Conservation (phyloP, 2,113 vertebrate genomes). For the Antechinus stuartii region DNA sequence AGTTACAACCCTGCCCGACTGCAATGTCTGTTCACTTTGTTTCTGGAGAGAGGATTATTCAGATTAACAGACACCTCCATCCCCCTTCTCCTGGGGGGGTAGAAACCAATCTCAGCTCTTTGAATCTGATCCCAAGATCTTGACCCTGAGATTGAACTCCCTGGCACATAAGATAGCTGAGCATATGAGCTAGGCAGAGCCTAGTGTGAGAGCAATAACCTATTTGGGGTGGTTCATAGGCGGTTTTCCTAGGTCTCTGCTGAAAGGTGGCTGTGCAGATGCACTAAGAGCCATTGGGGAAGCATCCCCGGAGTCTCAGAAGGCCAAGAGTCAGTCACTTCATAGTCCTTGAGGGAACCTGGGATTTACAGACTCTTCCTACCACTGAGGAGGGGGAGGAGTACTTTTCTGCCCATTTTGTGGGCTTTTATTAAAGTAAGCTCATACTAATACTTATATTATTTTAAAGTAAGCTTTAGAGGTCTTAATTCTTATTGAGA, state of each 20-base stretch:
- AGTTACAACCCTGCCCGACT: background rate
- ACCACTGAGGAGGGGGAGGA: too few relatives aligned
- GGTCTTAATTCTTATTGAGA: background rate
- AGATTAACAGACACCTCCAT: background rate
- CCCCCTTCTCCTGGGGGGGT: background rate
- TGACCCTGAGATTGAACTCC: slow-evolving; percentile 6
- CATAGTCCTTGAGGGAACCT: background rate
- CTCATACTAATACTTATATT: background rate
- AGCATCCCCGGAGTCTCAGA: background rate
- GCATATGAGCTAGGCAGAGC: background rate
- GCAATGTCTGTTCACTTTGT: background rate
- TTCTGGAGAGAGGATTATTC: slow-evolving; percentile 30
- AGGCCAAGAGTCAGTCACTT: background rate
- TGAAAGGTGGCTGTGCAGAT: background rate
- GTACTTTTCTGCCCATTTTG: background rate
- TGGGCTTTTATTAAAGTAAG: background rate
- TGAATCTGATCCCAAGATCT: slow-evolving; percentile 16
- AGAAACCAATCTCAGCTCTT: background rate
- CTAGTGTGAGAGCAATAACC: background rate
- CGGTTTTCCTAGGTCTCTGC: background rate
- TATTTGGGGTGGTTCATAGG: fast-evolving
- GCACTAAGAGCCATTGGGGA: background rate
- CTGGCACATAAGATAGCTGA: background rate
- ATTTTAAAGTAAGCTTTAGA: background rate
- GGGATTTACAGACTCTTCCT: background rate